Evolutionary conservation across 2,113 vertebrate species (phyloP), one percentile per base, ranked within the genome.

Genomic region (Sinocyclocheilus grahami): DNA sequence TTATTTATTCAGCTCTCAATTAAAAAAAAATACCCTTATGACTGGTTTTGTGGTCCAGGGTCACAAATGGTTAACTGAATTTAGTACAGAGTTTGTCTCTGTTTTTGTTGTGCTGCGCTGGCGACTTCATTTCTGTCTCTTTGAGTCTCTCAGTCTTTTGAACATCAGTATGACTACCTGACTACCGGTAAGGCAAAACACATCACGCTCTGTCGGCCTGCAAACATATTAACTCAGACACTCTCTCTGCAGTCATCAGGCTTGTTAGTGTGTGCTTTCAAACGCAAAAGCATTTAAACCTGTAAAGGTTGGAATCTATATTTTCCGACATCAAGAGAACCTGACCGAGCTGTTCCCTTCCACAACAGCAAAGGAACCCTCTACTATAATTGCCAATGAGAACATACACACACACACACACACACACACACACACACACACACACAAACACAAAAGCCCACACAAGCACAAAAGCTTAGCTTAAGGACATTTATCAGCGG

Each of bases 401-500:
- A 90, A 71, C 67, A 71, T 8, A 4, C 13, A 2, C 62, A 13
- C 24, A 7, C 22, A 58, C 24, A 85, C 60, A 76, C 24, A 62
- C 1, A 71, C 42, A 65, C 16, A 55, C 13, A 58, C 33, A 84
- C 58, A 75, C 24, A 62, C 33, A 77, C 39, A 63, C 22, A 55
- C 20, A 58, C 33, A 27, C n/a, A 27, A 27, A 27, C n/a, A 13
- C 62, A 77, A 27, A 63, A 16, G 42, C 20, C 42, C 33, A 84
- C 58, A 75, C 24, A 62, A 10, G 14, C 46, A 87, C 24, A 46
- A 55, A 53, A 84, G 85, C 79, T 86, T 85, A 14, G 53, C 78
- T 87, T 77, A 74, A 79, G 78, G 72, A 84, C 77, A 82, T 85
- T 77, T 82, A 86, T 86, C 81, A 87, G 69, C 13, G 14, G 85